Base-by-base conservation (phyloP, 2,888 invertebrate genomes). In the Ametastegia equiseti region DNA sequence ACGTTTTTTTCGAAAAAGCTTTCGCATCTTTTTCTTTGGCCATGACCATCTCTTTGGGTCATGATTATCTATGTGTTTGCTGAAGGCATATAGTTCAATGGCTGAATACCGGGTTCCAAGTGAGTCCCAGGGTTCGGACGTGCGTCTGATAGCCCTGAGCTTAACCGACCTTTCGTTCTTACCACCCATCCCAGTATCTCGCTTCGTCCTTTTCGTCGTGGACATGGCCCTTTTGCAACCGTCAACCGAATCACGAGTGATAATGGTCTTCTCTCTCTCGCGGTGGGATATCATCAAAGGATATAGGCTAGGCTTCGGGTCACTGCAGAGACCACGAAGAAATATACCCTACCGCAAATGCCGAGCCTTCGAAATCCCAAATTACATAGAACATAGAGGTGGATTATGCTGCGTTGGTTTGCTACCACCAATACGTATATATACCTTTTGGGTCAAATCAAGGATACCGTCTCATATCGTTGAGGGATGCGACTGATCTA, bases 251-350 rank as follows among this genome's bases (percentile, higher is more conserved):
- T 33, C 54, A 36, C 19, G 57, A 36, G 75, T 57, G 54, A 75
- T 75, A 75, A 75, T 57, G 75, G 36, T 23, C 45, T 42, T 78
- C 78, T 78, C 60, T 78, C 19, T 19, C 27, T 4, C 1, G 42
- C n/a, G n/a, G n/a, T n/a, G n/a, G n/a, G 73, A 15, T 60, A 60
- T 78, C 78, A 33, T 60, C 39, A 78, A 60, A 60, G n/a, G n/a
- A n/a, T n/a, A n/a, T n/a, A n/a, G 60, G 45, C 78, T 19, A 23
- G 27, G 23, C 23, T 73, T 54, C 11, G 33, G 71, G 47, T 71
- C 39, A 67, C 67, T n/a, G n/a, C n/a, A n/a, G 39, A 19, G 36
- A 67, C 67, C 39, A 15, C 67, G 23, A 45, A 23, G 42, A 71
- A n/a, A n/a, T n/a, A n/a, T n/a, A n/a, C n/a, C n/a, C n/a, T 11